These are phyloP conservation scores for Aricia agestis DNA, from an alignment of 1,140 invertebrate species.

Conservation along the genomic window DNA sequence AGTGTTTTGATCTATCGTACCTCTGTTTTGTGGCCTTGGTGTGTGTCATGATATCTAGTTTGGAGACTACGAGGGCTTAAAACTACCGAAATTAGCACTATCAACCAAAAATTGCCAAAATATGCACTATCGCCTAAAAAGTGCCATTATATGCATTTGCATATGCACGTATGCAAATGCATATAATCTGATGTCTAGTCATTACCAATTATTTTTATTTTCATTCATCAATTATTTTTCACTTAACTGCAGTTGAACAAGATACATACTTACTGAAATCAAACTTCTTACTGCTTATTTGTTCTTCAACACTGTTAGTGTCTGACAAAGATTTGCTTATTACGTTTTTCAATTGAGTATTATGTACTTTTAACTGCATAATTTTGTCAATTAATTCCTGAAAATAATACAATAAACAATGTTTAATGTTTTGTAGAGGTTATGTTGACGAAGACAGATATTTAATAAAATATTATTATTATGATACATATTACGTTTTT, in stretches of 20 bases:
- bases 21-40: too few species aligned
- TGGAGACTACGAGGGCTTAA: too few species aligned
- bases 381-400: slow-evolving; percentile 80
- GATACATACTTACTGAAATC: slow-evolving; percentile 79
- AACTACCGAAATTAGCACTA: too few species aligned
- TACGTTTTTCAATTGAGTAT: slow-evolving; percentile 79
- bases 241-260: not conserved
- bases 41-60: too few species aligned
- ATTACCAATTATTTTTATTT: not conserved
- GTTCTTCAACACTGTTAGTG: slow-evolving; percentile 35
- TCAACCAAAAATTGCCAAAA: too few species aligned
- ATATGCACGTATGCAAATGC: too few species aligned
- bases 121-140: too few species aligned
- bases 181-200: too few species aligned
- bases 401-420: slow-evolving; percentile 26
- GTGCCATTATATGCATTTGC: too few species aligned
- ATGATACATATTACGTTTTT: slow-evolving; percentile 48
- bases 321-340: slow-evolving; percentile 68
- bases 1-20: too few species aligned
- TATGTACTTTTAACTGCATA: slow-evolving; percentile 79
- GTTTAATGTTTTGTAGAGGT: slow-evolving; percentile 23
- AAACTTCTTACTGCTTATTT: slow-evolving; percentile 64
- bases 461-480: too few species aligned
- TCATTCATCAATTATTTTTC: not conserved
- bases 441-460: slow-evolving; percentile 17